Conservation (phyloP, 2,888 invertebrate genomes). For the Polydrusus tereticollis region DNA sequence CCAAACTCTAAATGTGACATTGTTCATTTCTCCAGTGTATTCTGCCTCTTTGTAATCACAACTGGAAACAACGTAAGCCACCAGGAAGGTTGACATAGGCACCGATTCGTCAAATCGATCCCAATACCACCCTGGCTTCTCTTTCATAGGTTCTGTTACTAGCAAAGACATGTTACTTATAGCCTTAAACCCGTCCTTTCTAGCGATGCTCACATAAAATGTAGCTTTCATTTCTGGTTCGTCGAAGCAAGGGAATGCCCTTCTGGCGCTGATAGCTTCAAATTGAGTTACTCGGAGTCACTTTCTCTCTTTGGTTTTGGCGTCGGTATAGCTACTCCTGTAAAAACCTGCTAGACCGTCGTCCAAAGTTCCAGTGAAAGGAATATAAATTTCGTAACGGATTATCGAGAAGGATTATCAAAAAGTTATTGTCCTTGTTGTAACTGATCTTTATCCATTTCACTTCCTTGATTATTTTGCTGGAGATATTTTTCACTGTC, state of each 20-base stretch:
- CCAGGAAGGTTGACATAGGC: slow-evolving; percentile 93
- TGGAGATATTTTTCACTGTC: slow-evolving; percentile 55
- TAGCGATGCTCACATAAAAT: slow-evolving; percentile 78
- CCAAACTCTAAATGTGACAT: slow-evolving; percentile 78
- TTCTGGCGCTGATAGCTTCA: slow-evolving; percentile 83
- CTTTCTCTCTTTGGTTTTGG: slow-evolving; percentile 67
- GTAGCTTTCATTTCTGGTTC: slow-evolving; percentile 90
- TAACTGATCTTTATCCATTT: slow-evolving; percentile 63
- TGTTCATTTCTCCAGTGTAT: slow-evolving; percentile 57
- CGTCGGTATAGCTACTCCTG: slow-evolving; percentile 76
- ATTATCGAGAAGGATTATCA: slow-evolving; percentile 70
- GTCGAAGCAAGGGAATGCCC: slow-evolving; percentile 93
- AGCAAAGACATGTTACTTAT: slow-evolving; percentile 84
- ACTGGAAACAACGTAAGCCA: slow-evolving; percentile 86
- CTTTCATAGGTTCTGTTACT: slow-evolving; percentile 69
- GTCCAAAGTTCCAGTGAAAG: slow-evolving; percentile 74
- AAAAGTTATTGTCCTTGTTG: slow-evolving; percentile 73
- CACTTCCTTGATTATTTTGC: slow-evolving; percentile 58
- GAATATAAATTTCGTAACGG: slow-evolving; percentile 72
- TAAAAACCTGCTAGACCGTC: slow-evolving; percentile 77
- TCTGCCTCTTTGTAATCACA: slow-evolving; percentile 74
- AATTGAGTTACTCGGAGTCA: slow-evolving; percentile 87
- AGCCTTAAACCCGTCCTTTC: slow-evolving; percentile 72
- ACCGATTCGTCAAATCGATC: slow-evolving; percentile 82
- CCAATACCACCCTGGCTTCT: slow-evolving; percentile 74